Base-by-base conservation (phyloP, 2,888 invertebrate species). In the Sceliomorpha sp. region DNA sequence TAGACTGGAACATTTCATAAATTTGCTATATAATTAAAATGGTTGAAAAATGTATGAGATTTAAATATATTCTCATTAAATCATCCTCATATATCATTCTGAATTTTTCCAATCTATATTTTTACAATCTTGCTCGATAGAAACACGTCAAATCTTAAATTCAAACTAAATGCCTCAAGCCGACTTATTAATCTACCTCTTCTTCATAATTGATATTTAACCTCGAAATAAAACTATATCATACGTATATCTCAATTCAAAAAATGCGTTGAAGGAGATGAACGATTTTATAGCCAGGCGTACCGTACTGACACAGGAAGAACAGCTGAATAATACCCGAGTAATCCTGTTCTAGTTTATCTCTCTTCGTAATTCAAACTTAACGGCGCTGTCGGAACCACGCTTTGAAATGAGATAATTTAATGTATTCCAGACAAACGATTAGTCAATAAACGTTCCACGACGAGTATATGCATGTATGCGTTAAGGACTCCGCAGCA, bases 361-460 rank as follows among this genome's bases (percentile, higher is more conserved):
- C 47, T 50, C 42, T 45, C 48, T 63, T 58, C 63, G 63, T 69
- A 69, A 63, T 69, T 69, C 59, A 63, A 69, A 62, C 56, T 62
- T 69, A 69, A 69, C 62, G 58, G 62, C 69, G 59, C 62, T 69
- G 63, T 69, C 68, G 62, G 56, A 62, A 58, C 56, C 58, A 39
- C 55, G 50, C 29, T 48, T 48, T 60, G 31, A 69, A 69, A 69
- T 63, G 51, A 63, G 59, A 69, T 63, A 69, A 63, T 63, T 69
- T 59, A 63, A 63, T 63, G 59, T 63, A 63, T 69, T 69, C 56
- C 62, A 58, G 58, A 53, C 69, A 69, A 59, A 63, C 63, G 69
- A 50, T 68, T 58, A 59, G 59, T 66, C 56, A 56, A 62, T 68
- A 62, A 62, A 50, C 48, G 47, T 47, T 27, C 34, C 29, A 40